Base-by-base conservation (phyloP, 2,797 vertebrate species). In the Streptopelia turtur region DNA sequence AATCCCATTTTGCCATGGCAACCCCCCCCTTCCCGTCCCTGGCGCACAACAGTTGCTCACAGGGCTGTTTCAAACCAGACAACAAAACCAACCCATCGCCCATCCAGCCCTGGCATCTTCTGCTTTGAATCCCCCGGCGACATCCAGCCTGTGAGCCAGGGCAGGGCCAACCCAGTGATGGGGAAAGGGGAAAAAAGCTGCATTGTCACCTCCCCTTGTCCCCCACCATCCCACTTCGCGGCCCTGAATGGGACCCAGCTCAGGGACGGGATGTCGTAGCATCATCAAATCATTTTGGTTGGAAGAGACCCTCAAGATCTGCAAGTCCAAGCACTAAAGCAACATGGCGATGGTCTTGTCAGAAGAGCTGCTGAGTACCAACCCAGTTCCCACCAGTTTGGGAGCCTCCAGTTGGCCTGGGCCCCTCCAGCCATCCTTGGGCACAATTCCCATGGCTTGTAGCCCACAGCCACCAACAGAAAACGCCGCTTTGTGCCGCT, bases 1-100 rank as follows among this genome's bases (percentile, higher is more conserved):
- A 97, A 97, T 97, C 97, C 94, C 77, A 59, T 82, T 96, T 97
- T 96, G 80, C 97, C 96, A 97, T 97, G 96, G 96, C 95, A 96
- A 96, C 96, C 93, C 68, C 81, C 52, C 81, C 66, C 24, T 87
- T 52, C 90, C 94, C 59, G 3, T 70, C 94, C 88, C 91, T 88
- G 5, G 0, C 35, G 6, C 88, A 84, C 90, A 95, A 81, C 94
- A 23, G 90, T 94, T 81, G 93, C 66, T 96, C 94, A 69, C 92
- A 93, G 74, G 70, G 39, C 84, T 81, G 79, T 43, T 91, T 84
- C 56, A 93, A 95, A 77, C 60, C 59, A 37, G 79, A 56, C 93
- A 83, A 93, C 93, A 92, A 95, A 95, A 74, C 91, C 87, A 59
- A 79, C 55, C 25, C 85, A 80, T 72, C 0, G 0, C 39, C 65